A percentile compares a stretch with the other conserved stretches of the same genome.
These are phyloP conservation scores for Temnopleurus reevesii DNA, from an alignment of 53 echinoderm and acorn worm species.

Conservation along the genomic window DNA sequence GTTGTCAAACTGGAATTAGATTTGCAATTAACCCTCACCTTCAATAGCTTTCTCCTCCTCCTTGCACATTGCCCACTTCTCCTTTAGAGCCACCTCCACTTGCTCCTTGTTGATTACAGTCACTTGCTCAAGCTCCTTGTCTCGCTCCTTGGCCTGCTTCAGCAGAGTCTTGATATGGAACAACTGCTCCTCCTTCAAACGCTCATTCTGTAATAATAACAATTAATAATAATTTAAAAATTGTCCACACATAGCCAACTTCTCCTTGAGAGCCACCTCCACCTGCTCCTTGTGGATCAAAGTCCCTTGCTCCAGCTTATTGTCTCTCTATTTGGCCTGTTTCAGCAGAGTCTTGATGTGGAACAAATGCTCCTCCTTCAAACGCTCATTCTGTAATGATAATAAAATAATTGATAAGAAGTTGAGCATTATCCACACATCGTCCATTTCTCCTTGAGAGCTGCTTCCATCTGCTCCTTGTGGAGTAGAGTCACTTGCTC, in stretches of 20 bases:
- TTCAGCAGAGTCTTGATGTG: background rate
- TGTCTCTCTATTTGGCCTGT: background rate
- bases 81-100: conserved; percentile 82
- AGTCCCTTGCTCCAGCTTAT: background rate
- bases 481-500: no score
- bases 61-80: conserved; percentile 85
- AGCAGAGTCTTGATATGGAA: conserved; percentile 92
- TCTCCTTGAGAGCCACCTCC: no score
- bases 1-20: no score
- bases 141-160: conserved; percentile 94
- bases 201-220: conserved; percentile 65
- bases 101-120: conserved; percentile 91
- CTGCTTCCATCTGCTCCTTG: no score
- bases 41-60: conserved; percentile 80
- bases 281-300: no score
- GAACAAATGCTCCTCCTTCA: background rate
- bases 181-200: conserved; percentile 90
- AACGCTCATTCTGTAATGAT: background rate
- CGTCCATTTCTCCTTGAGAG: no score
- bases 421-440: no score
- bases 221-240: background rate
- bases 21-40: no score
- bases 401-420: no score
- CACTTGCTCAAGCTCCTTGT: conserved; percentile 85
- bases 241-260: background rate